Conservation (phyloP, 2,888 invertebrate genomes). For the Harpagoxenus sublaevis region DNA sequence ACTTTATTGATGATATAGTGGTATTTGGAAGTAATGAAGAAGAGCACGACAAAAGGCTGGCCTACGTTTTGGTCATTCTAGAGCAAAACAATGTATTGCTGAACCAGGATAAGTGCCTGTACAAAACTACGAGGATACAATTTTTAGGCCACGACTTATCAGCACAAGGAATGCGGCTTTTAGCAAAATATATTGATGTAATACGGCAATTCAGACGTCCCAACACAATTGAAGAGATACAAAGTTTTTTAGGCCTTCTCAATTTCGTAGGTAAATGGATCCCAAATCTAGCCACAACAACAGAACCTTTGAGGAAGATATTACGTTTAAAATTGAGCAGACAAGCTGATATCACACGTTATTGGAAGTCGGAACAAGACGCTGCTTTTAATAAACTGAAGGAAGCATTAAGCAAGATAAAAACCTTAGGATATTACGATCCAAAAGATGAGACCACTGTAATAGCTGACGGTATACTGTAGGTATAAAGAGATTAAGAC, state of each 20-base stretch:
- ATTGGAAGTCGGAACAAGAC: no score
- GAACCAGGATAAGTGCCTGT: not conserved
- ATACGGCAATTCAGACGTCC: not conserved
- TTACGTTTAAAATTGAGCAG: not conserved
- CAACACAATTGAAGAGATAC: not conserved
- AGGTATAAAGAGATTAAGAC: not conserved
- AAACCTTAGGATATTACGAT: not conserved
- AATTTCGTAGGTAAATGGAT: constrained; percentile 6
- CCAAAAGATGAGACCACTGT: not conserved
- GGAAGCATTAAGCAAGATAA: not conserved
- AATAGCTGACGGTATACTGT: not conserved
- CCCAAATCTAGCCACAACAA: not conserved
- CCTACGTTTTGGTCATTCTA: not conserved
- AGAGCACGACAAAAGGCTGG: not conserved
- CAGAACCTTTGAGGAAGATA: not conserved
- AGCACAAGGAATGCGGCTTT: not conserved
- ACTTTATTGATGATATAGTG: not conserved
- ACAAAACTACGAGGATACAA: not conserved
- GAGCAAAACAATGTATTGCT: not conserved
- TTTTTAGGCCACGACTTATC: not conserved
- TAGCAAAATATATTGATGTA: not conserved
- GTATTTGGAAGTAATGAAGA: not conserved
- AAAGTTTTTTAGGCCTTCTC: not conserved
- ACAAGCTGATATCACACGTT: not conserved
- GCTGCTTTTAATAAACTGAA: no score